Base-by-base conservation (phyloP, 2,888 invertebrate species). In the Coenonympha glycerion region DNA sequence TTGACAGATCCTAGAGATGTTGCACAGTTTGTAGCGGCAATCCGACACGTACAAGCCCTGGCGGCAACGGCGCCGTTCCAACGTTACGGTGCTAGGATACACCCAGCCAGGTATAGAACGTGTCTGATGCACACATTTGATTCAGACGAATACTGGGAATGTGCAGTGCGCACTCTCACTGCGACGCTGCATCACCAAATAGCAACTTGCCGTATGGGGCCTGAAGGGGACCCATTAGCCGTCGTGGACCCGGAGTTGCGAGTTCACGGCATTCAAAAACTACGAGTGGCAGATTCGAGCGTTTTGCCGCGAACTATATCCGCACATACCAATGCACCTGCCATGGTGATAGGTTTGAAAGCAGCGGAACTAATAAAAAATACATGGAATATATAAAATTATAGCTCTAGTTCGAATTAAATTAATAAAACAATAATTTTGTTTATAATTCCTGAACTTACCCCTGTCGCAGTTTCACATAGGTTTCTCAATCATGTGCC, bases 161-260 rank as follows among this genome's bases (percentile, higher is more conserved):
- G 93, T 68, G 90, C 91, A 2, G 75, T 91, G 6, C 82, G 90
- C 9, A 89, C 88, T 9, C 73, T 90, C 30, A 89, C 91, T 0
- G 87, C 88, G 13, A 91, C 91, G 0, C 73, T 91, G 26, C 91
- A 91, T 63, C 92, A 92, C 69, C 91, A 91, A 60, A 87, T 90
- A 55, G 91, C 90, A 3, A 92, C 92, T 0, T 91, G 91, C 57
- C 91, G 91, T 63, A 93, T 93, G 93, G 93, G 93, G 0, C 90
- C 91, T 0, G 68, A 68, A 0, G 77, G 69, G 0, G 92, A 93
- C 64, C 86, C 89, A 0, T 80, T 76, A 0, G 90, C 92, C 0
- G 91, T 93, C 1, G 92, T 92, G 0, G 90, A 91, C 67, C 87
- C 89, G 2, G 83, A 90, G 56, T 71, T 92, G 15, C 84, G 87